Conservation (phyloP, 1,140 invertebrate genomes). For the Caenorhabditis remanei region DNA sequence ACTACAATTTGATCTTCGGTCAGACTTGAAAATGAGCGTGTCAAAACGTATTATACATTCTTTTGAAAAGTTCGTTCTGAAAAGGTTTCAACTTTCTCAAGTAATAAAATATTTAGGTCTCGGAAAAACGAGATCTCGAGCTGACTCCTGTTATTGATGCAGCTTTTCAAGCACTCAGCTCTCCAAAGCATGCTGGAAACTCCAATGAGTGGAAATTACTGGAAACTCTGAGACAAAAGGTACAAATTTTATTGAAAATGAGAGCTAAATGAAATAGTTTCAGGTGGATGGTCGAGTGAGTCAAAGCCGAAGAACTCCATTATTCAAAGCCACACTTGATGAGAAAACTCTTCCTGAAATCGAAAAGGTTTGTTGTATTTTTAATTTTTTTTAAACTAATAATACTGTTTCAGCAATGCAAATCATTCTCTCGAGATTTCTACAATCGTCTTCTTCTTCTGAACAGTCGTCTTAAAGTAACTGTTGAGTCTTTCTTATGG, state of each 20-base stretch:
- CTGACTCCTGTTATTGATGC: conserved; percentile 28
- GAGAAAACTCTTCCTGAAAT: conserved; percentile 20
- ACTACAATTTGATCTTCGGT: no score
- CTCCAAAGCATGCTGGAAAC: conserved; percentile 1
- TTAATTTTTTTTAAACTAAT: not conserved
- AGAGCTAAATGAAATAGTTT: not conserved
- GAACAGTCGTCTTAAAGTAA: conserved; percentile 37
- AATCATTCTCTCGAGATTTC: conserved; percentile 31
- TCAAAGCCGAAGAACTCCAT: conserved; percentile 12
- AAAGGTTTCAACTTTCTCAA: no score
- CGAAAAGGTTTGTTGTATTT: not conserved
- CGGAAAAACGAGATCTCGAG: conserved; percentile 25
- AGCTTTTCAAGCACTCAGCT: not conserved
- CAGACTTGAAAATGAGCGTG: not conserved
- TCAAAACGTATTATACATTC: not conserved
- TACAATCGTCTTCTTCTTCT: conserved; percentile 24
- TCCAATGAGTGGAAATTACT: conserved; percentile 30
- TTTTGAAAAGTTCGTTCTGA: conserved; percentile 10
- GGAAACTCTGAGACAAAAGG: conserved; percentile 45
- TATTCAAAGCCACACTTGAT: conserved; percentile 16
- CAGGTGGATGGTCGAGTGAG: not conserved
- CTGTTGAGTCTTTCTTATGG: conserved; percentile 33
- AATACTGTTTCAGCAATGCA: not conserved
- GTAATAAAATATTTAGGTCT: not conserved
- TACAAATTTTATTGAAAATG: not conserved